Evolutionary conservation across 2,113 vertebrate species (phyloP).

Genomic region (Peromyscus leucopus): DNA sequence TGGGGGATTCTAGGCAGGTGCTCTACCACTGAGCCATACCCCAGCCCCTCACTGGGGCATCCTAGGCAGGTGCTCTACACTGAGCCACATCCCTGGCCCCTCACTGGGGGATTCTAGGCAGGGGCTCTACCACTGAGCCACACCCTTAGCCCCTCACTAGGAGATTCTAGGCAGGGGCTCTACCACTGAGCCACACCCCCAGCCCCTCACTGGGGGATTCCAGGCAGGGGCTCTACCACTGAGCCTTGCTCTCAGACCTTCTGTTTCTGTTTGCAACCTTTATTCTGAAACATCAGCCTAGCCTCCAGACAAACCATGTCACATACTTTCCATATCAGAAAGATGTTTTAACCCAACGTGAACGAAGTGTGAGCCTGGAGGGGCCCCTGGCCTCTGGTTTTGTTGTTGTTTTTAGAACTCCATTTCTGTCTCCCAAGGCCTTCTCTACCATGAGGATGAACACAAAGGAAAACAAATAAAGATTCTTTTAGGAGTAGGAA

Average conservation of each 20-base stretch:
- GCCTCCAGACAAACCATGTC: neutral
- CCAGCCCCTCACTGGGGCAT: neutral
- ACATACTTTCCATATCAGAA: neutral
- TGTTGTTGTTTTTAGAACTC: too few relatives aligned
- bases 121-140: neutral
- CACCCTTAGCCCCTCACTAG: neutral
- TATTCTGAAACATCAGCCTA: neutral
- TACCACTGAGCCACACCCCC: neutral
- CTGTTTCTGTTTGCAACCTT: neutral
- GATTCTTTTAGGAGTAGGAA: accelerated
- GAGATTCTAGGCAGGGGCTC: neutral
- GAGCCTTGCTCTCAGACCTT: neutral
- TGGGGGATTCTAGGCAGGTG: neutral
- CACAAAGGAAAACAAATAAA: neutral
- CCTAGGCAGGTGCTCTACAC: neutral
- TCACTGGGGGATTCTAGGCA: neutral
- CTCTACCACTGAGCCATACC: neutral
- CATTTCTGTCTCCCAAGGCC: neutral
- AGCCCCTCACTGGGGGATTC: neutral
- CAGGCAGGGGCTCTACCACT: neutral
- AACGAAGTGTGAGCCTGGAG: neutral
- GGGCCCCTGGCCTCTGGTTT: neutral
- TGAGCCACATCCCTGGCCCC: neutral
- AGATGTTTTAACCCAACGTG: neutral
- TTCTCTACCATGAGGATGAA: neutral